These are phyloP conservation scores for Odontesthes bonariensis DNA, from an alignment of 2,113 vertebrate species.

Conservation along the genomic window DNA sequence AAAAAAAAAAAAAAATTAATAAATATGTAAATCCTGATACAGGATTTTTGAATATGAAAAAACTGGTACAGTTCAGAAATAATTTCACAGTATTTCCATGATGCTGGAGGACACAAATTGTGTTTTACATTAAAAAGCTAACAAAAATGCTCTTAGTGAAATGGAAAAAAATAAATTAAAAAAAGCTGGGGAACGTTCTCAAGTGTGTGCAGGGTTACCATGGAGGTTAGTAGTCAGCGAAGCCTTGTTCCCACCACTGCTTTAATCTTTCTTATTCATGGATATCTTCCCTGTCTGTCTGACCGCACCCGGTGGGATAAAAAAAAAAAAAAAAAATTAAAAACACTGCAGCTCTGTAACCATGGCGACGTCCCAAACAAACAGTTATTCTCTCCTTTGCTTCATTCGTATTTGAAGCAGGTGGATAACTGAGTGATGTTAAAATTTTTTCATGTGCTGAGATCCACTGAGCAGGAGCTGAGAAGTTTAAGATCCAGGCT, in stretches of 20 bases:
- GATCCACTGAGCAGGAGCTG: conserved; percentile 97
- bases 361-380: conserved; percentile 73
- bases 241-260: conserved; percentile 39
- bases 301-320: conserved; percentile 26
- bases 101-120: conserved; percentile 77
- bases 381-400: conserved; percentile 59
- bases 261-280: conserved; percentile 12
- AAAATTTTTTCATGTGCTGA: conserved; percentile 89
- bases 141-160: conserved; percentile 66
- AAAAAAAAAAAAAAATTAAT: too few relatives aligned
- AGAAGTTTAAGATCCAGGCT: conserved; percentile 93
- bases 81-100: conserved; percentile 92
- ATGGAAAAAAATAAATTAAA: conserved; percentile 20
- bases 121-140: conserved; percentile 69
- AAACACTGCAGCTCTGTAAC: conserved; percentile 55
- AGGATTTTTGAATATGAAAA: conserved; percentile 81
- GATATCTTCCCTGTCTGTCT: neutral
- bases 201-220: conserved; percentile 82
- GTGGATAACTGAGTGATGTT: conserved; percentile 61
- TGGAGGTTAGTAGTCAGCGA: conserved; percentile 69
- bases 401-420: conserved; percentile 48
- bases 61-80: conserved; percentile 88
- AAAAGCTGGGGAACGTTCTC: conserved; percentile 72
- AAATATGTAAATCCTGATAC: conserved; percentile 85
- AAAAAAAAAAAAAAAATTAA: conserved; percentile 14